These are phyloP conservation scores for Trachymyrmex septentrionalis DNA, from an alignment of 1,140 invertebrate species.

Conservation along the genomic window DNA sequence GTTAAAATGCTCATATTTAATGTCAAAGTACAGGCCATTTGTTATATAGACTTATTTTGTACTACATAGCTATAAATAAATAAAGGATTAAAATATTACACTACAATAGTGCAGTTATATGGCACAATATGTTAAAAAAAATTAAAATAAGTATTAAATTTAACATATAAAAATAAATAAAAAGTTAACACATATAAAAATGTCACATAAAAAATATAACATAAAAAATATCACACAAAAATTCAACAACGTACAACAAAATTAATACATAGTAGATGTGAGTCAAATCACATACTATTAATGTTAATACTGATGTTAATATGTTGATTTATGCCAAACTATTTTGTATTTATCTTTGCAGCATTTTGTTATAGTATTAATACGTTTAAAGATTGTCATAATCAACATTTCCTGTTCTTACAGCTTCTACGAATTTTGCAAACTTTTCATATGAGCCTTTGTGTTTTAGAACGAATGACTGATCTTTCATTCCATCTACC, in stretches of 20 bases:
- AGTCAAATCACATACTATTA: not conserved
- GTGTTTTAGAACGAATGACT: conserved; percentile 61
- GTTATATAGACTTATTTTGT: conserved; percentile 4
- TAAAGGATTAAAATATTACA: not conserved
- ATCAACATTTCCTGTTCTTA: conserved; percentile 50
- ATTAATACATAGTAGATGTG: not conserved
- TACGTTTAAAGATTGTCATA: conserved; percentile 60
- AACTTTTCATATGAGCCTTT: conserved; percentile 60
- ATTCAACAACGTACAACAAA: not conserved
- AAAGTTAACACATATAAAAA: not conserved
- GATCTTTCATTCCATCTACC: conserved; percentile 64
- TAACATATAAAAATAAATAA: conserved; percentile 1
- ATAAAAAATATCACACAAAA: not conserved
- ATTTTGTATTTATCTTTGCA: conserved; percentile 18
- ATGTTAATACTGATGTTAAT: conserved; percentile 19
- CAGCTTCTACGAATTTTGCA: conserved; percentile 52
- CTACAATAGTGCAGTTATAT: not conserved
- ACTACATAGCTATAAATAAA: conserved; percentile 30
- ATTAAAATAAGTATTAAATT: conserved; percentile 38
- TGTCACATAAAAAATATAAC: not conserved
- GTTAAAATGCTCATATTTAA: not conserved
- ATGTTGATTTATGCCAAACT: conserved; percentile 9
- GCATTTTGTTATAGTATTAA: conserved; percentile 16
- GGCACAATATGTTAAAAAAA: not conserved
- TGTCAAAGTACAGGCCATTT: not conserved